Evolutionary conservation across 2,113 vertebrate genomes (phyloP).

Genomic region (Syngnathus scovelli): DNA sequence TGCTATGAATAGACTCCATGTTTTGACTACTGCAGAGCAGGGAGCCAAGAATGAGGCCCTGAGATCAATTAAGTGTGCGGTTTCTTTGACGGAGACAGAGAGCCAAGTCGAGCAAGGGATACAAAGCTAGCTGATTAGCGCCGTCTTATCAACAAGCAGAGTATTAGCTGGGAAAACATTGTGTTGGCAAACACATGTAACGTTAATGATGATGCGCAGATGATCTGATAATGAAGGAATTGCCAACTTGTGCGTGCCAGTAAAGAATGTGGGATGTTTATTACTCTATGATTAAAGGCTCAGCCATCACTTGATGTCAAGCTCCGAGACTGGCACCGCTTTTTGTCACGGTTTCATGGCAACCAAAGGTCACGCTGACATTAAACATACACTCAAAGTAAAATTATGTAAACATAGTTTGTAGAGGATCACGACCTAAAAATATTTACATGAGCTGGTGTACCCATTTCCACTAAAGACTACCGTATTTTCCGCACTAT

Average conservation of each 20-base stretch:
- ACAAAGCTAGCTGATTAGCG: slow-evolving; percentile 56
- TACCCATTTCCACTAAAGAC: slow-evolving; percentile 25
- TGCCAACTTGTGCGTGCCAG: slow-evolving; percentile 47
- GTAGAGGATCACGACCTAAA: slow-evolving; percentile 5
- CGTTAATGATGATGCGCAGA: slow-evolving; percentile 67
- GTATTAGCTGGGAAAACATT: slow-evolving; percentile 59
- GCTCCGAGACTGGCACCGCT: slow-evolving; percentile 9
- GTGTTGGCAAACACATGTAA: slow-evolving; percentile 65
- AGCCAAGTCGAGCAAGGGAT: slow-evolving; percentile 27
- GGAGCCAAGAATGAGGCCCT: slow-evolving; percentile 34
- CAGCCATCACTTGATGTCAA: slow-evolving; percentile 22
- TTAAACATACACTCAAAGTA: slow-evolving; percentile 29
- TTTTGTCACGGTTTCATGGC: slow-evolving; percentile 23
- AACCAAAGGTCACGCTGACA: slow-evolving; percentile 37
- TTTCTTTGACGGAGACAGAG: slow-evolving; percentile 38
- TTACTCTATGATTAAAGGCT: slow-evolving; percentile 27
- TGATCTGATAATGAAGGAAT: slow-evolving; percentile 52
- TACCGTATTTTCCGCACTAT: background rate
- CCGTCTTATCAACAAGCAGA: slow-evolving; percentile 56
- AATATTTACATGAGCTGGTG: slow-evolving; percentile 30
- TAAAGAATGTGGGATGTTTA: slow-evolving; percentile 47
- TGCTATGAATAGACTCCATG: slow-evolving; percentile 31
- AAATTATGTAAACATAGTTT: slow-evolving; percentile 25
- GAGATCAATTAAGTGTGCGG: slow-evolving; percentile 56
- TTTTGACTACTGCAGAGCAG: slow-evolving; percentile 41